Percentiles rank a stretch among this genome's conserved stretches.
Conservation (phyloP, 2,797 vertebrate genomes). For the Limnodromus scolopaceus region DNA sequence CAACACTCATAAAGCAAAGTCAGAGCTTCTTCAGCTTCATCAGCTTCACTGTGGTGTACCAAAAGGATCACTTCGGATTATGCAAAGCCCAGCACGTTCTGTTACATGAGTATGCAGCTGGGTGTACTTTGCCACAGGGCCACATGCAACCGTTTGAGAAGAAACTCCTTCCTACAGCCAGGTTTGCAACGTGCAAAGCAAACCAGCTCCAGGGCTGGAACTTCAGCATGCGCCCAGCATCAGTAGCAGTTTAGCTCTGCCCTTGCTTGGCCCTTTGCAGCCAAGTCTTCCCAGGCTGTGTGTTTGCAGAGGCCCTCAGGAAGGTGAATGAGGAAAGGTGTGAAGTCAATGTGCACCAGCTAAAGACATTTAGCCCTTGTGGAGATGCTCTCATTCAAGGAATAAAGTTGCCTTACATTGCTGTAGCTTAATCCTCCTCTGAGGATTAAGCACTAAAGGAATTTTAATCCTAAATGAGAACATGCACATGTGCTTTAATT, state of each 20-base stretch:
- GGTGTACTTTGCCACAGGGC: neutral
- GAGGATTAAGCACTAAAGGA: conserved; percentile 4
- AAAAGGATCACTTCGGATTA: neutral
- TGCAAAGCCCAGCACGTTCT: neutral
- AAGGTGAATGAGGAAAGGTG: neutral
- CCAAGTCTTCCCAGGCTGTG: neutral
- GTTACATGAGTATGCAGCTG: fast-evolving
- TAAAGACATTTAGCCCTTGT: neutral
- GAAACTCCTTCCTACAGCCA: neutral
- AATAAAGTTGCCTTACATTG: neutral
- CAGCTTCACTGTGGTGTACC: neutral
- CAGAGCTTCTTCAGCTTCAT: neutral
- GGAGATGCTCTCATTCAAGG: conserved; percentile 7
- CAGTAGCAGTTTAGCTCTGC: neutral
- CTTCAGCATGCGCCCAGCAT: neutral
- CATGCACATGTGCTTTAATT: conserved; percentile 30
- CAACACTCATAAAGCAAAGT: neutral
- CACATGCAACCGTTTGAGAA: neutral
- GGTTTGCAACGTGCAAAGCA: neutral
- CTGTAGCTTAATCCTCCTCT: conserved; percentile 18
- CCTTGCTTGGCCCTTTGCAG: neutral
- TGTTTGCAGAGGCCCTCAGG: neutral
- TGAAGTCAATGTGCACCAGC: neutral
- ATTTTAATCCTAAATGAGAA: conserved; percentile 60
- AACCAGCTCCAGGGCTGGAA: neutral